Conservation (phyloP, 2,113 vertebrate species). For the Herpetotheres cachinnans region DNA sequence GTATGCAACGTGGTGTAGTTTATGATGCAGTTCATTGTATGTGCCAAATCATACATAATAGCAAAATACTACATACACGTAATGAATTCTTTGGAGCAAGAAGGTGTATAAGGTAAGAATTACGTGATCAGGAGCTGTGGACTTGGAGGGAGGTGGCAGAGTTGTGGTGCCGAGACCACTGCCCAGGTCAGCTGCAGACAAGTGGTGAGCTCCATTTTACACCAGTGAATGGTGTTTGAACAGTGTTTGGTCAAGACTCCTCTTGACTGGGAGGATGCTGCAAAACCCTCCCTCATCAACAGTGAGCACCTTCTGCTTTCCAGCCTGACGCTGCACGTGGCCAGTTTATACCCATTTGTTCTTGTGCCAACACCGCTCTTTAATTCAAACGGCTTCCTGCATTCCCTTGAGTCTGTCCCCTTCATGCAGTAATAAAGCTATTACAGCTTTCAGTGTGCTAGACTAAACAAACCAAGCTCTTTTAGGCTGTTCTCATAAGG, state of each 20-base stretch:
- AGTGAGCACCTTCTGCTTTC: neutral
- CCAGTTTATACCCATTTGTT: neutral
- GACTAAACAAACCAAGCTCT: neutral
- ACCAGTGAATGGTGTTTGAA: too few species aligned
- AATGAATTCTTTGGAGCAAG: neutral
- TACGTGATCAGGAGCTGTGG: neutral
- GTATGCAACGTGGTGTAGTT: neutral
- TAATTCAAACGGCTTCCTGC: neutral
- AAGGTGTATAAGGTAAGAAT: neutral
- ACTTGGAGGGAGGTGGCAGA: neutral
- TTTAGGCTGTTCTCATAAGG: neutral
- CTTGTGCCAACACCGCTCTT: neutral
- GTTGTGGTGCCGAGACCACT: accelerated
- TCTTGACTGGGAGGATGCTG: neutral
- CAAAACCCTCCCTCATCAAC: neutral
- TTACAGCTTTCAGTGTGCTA: neutral
- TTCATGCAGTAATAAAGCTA: neutral
- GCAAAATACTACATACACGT: neutral
- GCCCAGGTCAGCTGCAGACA: neutral
- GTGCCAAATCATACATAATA: neutral
- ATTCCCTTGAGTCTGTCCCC: neutral
- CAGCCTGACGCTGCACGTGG: accelerated
- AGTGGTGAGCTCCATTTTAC: neutral
- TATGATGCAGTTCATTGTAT: neutral
- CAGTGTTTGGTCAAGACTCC: neutral